Base-by-base conservation (phyloP, 2,888 invertebrate species). In the Sthenelais limicola region DNA sequence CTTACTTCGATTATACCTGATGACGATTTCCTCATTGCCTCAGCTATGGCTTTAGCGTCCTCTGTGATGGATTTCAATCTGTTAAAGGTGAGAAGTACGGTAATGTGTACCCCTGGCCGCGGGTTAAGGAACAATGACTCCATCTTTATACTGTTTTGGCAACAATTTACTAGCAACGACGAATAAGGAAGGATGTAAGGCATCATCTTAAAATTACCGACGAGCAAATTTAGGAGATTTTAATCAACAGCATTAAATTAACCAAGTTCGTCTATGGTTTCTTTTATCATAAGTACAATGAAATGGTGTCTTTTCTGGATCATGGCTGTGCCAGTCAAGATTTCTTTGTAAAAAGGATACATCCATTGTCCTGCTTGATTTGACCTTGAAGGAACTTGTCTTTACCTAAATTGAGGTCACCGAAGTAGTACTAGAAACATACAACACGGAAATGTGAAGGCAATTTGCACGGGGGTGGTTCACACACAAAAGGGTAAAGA, bases 371-470 rank as follows among this genome's bases (percentile, higher is more conserved):
- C 77, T 94, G 90, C 79, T 92, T 92, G 0, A 94, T 91, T 88
- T 96, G 93, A 75, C 94, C 94, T 80, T 92, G 91, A n/a, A 99
- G 90, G 86, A 98, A 99, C 88, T 94, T 96, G 87, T 99, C 98
- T 74, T 94, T 91, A 0, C 93, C 92, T 68, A 99, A 90, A 89
- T 99, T 99, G 4, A 93, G 91, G 87, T 99, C 95, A 67, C 98
- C 97, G 90, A 94, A 94, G 84, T 91, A 93, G 83, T 91, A 93
- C 91, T 92, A 84, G 80, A 78, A 89, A 81, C 71, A 47, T 7
- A 67, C n/a, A 7, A 51, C n/a, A 51, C 5, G 9, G 12, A n/a
- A 51, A 9, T 51, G 24, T 5, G 7, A 51, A 51, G 7, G 51
- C 43, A 43, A 43, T 18, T 9, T 18, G 43, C n/a, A n/a, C n/a